Percentiles rank a stretch among this genome's conserved stretches.
Conservation (phyloP, 1,140 invertebrate species). For the Drosophila miranda region DNA sequence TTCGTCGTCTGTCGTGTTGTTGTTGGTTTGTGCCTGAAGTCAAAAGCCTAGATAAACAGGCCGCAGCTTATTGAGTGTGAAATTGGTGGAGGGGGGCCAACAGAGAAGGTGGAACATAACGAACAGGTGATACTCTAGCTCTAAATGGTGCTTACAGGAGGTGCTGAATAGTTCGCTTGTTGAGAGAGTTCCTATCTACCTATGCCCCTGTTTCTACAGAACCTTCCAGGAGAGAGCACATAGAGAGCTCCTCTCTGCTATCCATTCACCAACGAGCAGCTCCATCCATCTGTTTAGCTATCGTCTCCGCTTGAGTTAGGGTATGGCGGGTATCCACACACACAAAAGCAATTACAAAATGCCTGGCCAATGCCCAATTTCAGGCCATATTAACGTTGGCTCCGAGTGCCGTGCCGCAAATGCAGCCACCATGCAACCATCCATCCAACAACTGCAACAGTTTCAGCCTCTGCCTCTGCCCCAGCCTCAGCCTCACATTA, state of each 20-base stretch:
- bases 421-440: conserved; percentile 29
- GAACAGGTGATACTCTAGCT: not conserved
- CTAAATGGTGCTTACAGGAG: not conserved
- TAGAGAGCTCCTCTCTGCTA: no score
- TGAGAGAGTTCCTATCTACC: not conserved
- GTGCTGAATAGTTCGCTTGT: no score
- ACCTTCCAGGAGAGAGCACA: no score
- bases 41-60: conserved; percentile 38
- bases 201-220: no score
- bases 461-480: conserved; percentile 26
- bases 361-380: conserved; percentile 59
- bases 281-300: no score
- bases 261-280: no score
- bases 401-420: conserved; percentile 22
- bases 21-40: not conserved
- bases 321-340: not conserved
- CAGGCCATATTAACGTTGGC: conserved; percentile 55
- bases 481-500: conserved; percentile 45
- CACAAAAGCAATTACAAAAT: conserved; percentile 56
- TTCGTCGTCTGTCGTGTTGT: conserved; percentile 3
- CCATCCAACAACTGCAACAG: conserved; percentile 33
- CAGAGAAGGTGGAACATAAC: not conserved
- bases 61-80: conserved; percentile 48
- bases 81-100: conserved; percentile 24
- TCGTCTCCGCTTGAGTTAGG: no score